Conservation (phyloP, 1,140 invertebrate species). For the Drosophila ananassae region DNA sequence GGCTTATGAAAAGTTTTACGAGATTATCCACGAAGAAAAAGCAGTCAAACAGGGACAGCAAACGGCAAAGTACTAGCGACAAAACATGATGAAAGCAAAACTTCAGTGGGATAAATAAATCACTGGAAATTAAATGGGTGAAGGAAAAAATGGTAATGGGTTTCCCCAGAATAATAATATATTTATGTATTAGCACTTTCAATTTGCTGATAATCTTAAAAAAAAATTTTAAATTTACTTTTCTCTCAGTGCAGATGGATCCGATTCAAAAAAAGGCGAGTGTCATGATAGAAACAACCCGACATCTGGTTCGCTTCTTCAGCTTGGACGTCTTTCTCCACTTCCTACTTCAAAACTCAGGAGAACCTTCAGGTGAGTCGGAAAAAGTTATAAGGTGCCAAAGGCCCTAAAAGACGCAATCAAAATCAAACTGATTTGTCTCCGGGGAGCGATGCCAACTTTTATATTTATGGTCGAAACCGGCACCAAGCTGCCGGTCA, state of each 20-base stretch:
- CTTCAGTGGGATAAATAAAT: conserved; percentile 32
- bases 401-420: conserved; percentile 80
- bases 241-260: conserved; percentile 5
- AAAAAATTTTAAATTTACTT: background rate
- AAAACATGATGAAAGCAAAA: conserved; percentile 65
- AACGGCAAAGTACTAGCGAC: conserved; percentile 13
- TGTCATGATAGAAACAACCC: background rate
- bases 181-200: background rate
- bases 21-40: conserved; percentile 61
- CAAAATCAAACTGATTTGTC: conserved; percentile 83
- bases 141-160: background rate
- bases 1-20: conserved; percentile 73
- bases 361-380: conserved; percentile 21
- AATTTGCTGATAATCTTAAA: no score
- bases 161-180: background rate
- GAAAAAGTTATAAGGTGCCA: conserved; percentile 79
- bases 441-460: conserved; percentile 76
- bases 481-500: conserved; percentile 3
- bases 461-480: conserved; percentile 70
- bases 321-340: conserved; percentile 6
- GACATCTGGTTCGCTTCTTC: background rate
- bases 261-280: conserved; percentile 9
- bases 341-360: conserved; percentile 34
- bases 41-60: background rate
- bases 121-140: background rate